phyloP scores from a whole-genome alignment of 2,888 invertebrate species.

The Hydrotaea cyrtoneurina region DNA sequence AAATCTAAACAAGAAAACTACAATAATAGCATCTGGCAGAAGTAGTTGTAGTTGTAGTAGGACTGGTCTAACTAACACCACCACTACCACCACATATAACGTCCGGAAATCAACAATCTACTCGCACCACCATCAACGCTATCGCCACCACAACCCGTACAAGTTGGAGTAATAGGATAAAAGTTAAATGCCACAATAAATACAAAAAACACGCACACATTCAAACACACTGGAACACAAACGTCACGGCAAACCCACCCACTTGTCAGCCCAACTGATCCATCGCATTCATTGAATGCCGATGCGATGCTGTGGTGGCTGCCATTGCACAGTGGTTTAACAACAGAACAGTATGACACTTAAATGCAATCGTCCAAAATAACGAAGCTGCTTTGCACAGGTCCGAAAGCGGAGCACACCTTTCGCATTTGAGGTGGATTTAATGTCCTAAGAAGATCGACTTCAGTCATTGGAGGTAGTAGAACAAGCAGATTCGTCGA shows the following conservation, averaged over 20 bases:
- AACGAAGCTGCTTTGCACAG: no score
- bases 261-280: not conserved
- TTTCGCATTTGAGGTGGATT: no score
- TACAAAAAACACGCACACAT: constrained; percentile 43
- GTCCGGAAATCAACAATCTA: constrained; percentile 7
- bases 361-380: no score
- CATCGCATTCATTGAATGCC: not conserved
- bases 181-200: constrained; percentile 56
- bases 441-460: no score
- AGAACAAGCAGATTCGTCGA: no score
- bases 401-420: no score
- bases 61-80: not conserved
- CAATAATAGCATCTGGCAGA: not conserved
- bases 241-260: not conserved
- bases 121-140: not conserved
- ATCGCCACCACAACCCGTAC: constrained; percentile 6
- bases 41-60: no score
- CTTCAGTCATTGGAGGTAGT: no score
- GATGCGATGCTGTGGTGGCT: no score
- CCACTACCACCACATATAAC: not conserved
- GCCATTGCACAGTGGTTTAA: not conserved
- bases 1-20: not conserved
- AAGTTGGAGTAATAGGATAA: constrained; percentile 39
- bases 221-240: not conserved
- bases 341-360: no score